phyloP scores from a whole-genome alignment of 2,113 vertebrate genomes.

The Chascanopsetta lugubris region DNA sequence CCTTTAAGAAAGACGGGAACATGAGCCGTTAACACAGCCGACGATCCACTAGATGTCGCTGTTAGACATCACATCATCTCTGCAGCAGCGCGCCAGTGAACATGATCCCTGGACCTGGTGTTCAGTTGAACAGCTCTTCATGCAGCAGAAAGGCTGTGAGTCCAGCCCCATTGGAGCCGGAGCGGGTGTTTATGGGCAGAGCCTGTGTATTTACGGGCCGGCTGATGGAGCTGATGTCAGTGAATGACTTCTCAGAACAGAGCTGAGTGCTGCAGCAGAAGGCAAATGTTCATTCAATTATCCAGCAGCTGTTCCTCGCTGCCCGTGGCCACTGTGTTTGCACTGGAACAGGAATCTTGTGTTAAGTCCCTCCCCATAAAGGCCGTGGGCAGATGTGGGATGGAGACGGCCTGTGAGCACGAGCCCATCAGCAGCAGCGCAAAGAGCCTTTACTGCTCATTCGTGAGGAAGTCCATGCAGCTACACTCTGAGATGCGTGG shows the following conservation, averaged over 20 bases:
- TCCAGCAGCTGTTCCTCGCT: conserved; percentile 80
- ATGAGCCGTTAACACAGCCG: neutral
- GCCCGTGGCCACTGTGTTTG: conserved; percentile 77
- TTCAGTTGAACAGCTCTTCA: conserved; percentile 60
- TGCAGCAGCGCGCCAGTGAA: conserved; percentile 23
- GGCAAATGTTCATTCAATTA: conserved; percentile 83
- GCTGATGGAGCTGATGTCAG: conserved; percentile 76
- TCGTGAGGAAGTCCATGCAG: conserved; percentile 48
- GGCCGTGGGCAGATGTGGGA: conserved; percentile 65
- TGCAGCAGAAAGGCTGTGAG: conserved; percentile 61
- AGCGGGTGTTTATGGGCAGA: conserved; percentile 61
- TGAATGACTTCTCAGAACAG: conserved; percentile 70
- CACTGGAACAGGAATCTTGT: conserved; percentile 78
- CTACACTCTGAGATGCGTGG: conserved; percentile 59
- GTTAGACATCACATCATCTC: conserved; percentile 41
- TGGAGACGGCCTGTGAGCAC: conserved; percentile 71
- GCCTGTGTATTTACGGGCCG: conserved; percentile 77
- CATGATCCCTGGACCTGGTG: conserved; percentile 47
- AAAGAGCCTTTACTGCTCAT: conserved; percentile 69
- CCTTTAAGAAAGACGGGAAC: too few species aligned
- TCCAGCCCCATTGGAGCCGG: conserved; percentile 64
- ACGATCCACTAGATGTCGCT: conserved; percentile 73
- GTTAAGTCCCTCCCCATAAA: conserved; percentile 75
- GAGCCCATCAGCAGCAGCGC: conserved; percentile 70
- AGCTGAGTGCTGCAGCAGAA: conserved; percentile 78